Conservation (phyloP, 2,888 invertebrate species). For the Hoplodrina blanda region DNA sequence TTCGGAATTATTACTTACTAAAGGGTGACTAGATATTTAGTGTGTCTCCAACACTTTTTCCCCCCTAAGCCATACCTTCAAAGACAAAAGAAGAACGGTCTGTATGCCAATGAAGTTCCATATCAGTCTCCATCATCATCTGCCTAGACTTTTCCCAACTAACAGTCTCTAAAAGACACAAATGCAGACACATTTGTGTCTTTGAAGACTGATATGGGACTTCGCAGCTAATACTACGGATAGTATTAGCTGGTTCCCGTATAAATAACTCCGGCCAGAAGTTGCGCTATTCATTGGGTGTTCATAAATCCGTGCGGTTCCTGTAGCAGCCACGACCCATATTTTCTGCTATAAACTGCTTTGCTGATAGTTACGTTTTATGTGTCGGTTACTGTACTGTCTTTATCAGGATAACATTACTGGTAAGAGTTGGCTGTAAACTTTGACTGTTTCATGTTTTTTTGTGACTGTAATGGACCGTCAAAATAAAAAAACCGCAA, state of each 20-base stretch:
- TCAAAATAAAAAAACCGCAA: no score
- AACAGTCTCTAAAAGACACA: constrained; percentile 32
- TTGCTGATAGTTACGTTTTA: constrained; percentile 50
- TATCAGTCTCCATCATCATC: constrained; percentile 26
- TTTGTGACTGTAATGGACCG: not conserved
- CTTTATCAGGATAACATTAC: constrained; percentile 33
- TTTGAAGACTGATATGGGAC: no score
- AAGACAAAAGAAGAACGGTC: constrained; percentile 1
- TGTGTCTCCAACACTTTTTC: no score
- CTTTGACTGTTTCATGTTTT: not conserved
- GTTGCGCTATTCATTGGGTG: constrained; percentile 46
- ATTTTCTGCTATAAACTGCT: constrained; percentile 54
- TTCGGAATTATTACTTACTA: no score
- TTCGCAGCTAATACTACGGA: no score
- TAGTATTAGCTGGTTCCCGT: constrained; percentile 29
- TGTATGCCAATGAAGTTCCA: constrained; percentile 23
- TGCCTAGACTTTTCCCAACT: no score
- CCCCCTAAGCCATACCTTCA: no score
- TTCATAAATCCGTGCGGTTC: constrained; percentile 54
- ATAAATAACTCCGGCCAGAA: constrained; percentile 46
- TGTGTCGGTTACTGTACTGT: constrained; percentile 16
- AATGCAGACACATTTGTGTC: constrained; percentile 12
- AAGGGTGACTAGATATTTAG: no score
- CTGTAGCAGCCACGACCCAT: constrained; percentile 44
- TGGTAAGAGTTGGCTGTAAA: not conserved